Conservation (phyloP, 2,797 vertebrate genomes). For the Arnoldichthys spilopterus region DNA sequence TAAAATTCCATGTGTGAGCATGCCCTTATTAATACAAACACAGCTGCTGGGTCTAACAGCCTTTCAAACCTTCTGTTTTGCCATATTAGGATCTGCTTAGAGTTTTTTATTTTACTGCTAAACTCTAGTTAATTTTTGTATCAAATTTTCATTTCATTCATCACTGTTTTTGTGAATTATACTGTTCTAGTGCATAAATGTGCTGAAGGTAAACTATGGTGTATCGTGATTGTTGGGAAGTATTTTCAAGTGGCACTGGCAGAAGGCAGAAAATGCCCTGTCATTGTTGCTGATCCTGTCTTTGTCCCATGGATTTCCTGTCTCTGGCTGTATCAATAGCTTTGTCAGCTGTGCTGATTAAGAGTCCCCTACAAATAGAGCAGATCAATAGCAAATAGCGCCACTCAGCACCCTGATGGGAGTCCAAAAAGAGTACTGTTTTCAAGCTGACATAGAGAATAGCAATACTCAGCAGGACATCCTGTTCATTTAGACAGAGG, state of each 20-base stretch:
- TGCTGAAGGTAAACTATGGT: background rate
- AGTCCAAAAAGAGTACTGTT: background rate
- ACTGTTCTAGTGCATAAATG: background rate
- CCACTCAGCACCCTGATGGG: constrained; percentile 9
- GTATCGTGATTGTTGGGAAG: background rate
- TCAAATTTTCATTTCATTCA: constrained; percentile 2
- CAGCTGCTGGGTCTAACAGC: too few species aligned
- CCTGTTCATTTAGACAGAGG: background rate
- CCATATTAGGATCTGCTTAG: background rate
- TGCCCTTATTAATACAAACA: too few species aligned
- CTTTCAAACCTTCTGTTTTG: too few species aligned
- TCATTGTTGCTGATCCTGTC: constrained; percentile 11
- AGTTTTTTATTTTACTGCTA: background rate
- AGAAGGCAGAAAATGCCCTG: background rate
- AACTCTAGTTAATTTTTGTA: background rate
- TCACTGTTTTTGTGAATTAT: background rate
- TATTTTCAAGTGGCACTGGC: background rate
- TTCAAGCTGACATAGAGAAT: background rate
- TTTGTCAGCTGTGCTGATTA: constrained; percentile 42
- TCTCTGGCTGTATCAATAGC: constrained; percentile 4
- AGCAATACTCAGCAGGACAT: background rate
- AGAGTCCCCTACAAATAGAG: constrained; percentile 19
- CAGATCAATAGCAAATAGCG: constrained; percentile 29
- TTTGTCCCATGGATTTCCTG: constrained; percentile 14
- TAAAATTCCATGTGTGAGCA: too few species aligned